Evolutionary conservation across 2,113 vertebrate genomes (phyloP).

Genomic region (Canis aureus): DNA sequence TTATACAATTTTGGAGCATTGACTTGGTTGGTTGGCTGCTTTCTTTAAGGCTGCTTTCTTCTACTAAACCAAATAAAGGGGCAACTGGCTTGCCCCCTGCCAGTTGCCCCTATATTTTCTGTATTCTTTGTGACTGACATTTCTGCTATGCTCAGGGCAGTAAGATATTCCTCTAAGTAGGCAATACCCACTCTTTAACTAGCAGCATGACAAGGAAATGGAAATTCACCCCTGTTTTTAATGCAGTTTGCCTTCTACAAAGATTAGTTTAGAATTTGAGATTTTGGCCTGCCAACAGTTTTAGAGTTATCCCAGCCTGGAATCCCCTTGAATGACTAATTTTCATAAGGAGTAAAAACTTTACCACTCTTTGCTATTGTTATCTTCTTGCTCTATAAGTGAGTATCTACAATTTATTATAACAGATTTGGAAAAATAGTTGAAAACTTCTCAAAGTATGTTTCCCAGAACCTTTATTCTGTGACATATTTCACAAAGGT

Average conservation of each 20-base stretch:
- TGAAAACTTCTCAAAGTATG: background rate
- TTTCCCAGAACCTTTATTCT: background rate
- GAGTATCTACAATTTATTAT: background rate
- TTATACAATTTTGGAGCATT: background rate
- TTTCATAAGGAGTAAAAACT: slow-evolving; percentile 27
- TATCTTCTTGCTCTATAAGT: background rate
- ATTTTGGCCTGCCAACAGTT: background rate
- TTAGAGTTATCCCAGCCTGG: background rate
- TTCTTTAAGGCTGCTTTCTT: background rate
- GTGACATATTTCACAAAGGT: slow-evolving; percentile 1
- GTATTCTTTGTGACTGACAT: background rate
- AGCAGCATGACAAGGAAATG: background rate
- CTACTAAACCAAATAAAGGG: background rate
- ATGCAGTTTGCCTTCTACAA: background rate
- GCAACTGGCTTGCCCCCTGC: background rate
- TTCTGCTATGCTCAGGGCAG: background rate
- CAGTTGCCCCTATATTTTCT: background rate
- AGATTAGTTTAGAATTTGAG: background rate
- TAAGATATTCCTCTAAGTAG: background rate
- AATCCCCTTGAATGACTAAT: background rate
- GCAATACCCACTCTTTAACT: background rate
- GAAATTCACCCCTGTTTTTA: background rate
- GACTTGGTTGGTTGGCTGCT: background rate
- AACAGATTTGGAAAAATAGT: background rate
- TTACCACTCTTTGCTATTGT: background rate